Base-by-base conservation (phyloP, 2,113 vertebrate genomes). In the Uropsilus gracilis region DNA sequence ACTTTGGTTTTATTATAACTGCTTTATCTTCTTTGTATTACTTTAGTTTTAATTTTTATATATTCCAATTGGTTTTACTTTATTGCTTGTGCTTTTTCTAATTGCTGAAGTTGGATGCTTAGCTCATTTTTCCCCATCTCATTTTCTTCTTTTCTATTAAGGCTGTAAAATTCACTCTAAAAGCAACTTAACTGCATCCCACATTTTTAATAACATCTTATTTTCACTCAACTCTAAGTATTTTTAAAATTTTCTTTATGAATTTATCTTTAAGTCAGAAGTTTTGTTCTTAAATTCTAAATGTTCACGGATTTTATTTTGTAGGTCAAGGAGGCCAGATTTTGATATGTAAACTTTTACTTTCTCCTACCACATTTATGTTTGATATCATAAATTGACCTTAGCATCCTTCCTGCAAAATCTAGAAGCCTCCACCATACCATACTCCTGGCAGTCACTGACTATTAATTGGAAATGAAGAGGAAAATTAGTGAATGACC, bases 91-190 rank as follows among this genome's bases (percentile, higher is more conserved):
- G 37, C 17, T 59, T 91, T 86, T 71, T 44, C n/a, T 75, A 78
- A 44, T 30, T 55, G 64, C 75, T 89, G 73, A 87, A 92, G 22
- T 76, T 61, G 30, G 28, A 61, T 8, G 7, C 20, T 48, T 82
- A 44, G 32, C 24, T 63, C 50, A n/a, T 89, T 90, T 91, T 32
- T 85, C 14, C 14, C 42, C 7, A 66, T 73, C 81, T 94, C 68
- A 85, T 81, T 94, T 86, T 73, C 75, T 77, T 86, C 46, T 89
- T n/a, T 55, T 77, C 93, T 93, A 76, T 73, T 69, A 93, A 93
- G 39, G 64, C 73, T 48, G 73, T 94, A 94, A 71, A 86, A 93
- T 68, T 50, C 10, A 57, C 91, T 34, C 63, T 72, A 30, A 89
- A 76, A 42, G 50, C 90, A n/a, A 85, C 93, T 89, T 88, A 66